Conservation (phyloP, 2,888 invertebrate species). For the Scotopteryx bipunctaria region DNA sequence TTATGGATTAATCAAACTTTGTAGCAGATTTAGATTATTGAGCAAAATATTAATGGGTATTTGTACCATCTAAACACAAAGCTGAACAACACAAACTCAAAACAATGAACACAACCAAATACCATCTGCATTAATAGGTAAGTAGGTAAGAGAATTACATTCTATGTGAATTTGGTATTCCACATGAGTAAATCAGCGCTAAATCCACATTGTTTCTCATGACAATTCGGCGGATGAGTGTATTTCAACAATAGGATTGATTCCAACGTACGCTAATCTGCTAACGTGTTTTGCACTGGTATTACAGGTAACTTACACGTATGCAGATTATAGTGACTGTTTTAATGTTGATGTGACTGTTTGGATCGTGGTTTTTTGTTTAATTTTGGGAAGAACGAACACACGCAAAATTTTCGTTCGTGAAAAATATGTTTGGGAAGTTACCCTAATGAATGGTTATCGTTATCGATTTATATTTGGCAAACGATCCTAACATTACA, state of each 20-base stretch:
- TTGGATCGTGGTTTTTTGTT: not conserved
- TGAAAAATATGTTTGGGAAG: too few relatives aligned
- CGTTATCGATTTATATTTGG: too few relatives aligned
- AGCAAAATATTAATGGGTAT: not conserved
- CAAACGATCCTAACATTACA: not conserved
- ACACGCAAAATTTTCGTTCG: too few relatives aligned
- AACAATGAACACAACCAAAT: not conserved
- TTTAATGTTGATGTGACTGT: not conserved
- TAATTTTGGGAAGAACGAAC: too few relatives aligned
- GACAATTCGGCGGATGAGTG: conserved; percentile 29
- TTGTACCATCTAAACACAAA: not conserved
- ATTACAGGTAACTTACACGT: conserved; percentile 5
- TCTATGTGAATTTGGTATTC: conserved; percentile 13
- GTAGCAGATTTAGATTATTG: not conserved
- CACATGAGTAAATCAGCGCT: conserved; percentile 19
- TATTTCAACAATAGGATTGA: conserved; percentile 29
- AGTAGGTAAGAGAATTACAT: conserved; percentile 11
- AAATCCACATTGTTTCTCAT: conserved; percentile 24
- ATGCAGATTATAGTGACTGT: not conserved
- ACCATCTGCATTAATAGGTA: conserved; percentile 6
- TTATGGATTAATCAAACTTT: too few relatives aligned
- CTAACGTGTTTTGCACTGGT: conserved; percentile 17
- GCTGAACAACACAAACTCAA: not conserved
- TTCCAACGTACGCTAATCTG: conserved; percentile 15
- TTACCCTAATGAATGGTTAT: too few relatives aligned